These are phyloP conservation scores for Diarsia mendica DNA, from an alignment of 2,888 invertebrate genomes.

Conservation along the genomic window DNA sequence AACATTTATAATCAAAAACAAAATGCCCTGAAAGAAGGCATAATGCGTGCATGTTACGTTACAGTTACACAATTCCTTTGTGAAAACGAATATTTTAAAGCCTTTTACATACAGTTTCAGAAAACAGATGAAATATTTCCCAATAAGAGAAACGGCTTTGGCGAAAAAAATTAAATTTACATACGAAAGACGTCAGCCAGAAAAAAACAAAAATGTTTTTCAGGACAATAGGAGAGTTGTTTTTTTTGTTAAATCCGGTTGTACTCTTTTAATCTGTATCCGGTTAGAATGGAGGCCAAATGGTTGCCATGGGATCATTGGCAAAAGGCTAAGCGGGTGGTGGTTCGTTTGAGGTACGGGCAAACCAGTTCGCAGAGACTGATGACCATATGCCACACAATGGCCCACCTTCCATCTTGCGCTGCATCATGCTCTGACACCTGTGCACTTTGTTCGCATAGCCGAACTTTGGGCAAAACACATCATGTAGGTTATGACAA, in stretches of 20 bases:
- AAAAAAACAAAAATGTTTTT: slow-evolving; percentile 29
- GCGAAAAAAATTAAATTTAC: slow-evolving; percentile 18
- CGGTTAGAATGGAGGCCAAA: not conserved
- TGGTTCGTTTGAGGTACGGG: not conserved
- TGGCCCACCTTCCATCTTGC: too few relatives aligned
- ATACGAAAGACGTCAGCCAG: slow-evolving; percentile 27
- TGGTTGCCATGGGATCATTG: not conserved
- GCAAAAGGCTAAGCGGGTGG: not conserved
- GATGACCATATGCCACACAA: not conserved
- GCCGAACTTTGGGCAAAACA: too few relatives aligned
- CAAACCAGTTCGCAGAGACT: not conserved
- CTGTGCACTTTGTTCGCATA: too few relatives aligned
- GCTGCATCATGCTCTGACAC: too few relatives aligned
- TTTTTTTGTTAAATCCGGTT: not conserved
- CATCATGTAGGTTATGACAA: too few relatives aligned
- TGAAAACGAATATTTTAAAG: not conserved
- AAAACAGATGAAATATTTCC: slow-evolving; percentile 35
- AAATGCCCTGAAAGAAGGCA: not conserved
- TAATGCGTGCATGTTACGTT: not conserved
- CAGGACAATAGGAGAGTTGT: not conserved
- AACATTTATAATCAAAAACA: too few relatives aligned
- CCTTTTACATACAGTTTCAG: not conserved
- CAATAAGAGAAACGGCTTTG: slow-evolving; percentile 38
- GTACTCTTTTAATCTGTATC: not conserved
- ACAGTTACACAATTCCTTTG: slow-evolving; percentile 3